Base-by-base conservation (phyloP, 2,888 invertebrate genomes). In the Noctua pronuba region DNA sequence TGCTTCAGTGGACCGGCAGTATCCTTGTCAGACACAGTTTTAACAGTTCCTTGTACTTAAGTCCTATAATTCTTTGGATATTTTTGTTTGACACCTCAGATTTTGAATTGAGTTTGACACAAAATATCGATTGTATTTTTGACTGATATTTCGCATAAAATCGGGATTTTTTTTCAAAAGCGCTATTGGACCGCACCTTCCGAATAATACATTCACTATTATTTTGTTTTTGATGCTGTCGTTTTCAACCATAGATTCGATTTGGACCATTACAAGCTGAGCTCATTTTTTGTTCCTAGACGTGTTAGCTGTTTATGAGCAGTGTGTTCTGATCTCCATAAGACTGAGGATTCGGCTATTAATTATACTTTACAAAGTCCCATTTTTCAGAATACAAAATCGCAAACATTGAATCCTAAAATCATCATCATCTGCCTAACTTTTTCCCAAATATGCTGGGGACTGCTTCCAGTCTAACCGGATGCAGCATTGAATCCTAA, bases 1-100 rank as follows among this genome's bases (percentile, higher is more conserved):
- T 93, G 95, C 94, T 93, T 92, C 92, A 94, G 73, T 94, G 93
- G 89, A 87, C 90, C 85, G 87, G 90, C 88, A 85, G 88, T 91
- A 92, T 93, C 93, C 92, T 93, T 91, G 83, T 86, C 46, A 70
- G 55, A 70, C 73, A 73, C 35, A 62, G 55, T 75, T 69, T 69
- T n/a, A 55, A 46, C n/a, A 28, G 52, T 70, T 2, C n/a, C n/a
- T n/a, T 35, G 16, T 58, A 60, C 35, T 35, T 49, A 52, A 52
- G 11, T 28, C 21, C 7, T 58, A 44, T 60, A 44, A 28, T 24
- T 69, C 24, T 58, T 73, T 18, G 7, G 13, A 69, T 60, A 69
- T 82, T 77, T 38, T 64, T 24, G 4, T 24, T 62, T 24, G 35
- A 24, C 35, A 35, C 35, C 5, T 35, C 11, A 18, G 31, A 31